Percentiles rank a stretch among this genome's conserved stretches.
These are phyloP conservation scores for Falco rusticolus DNA, from an alignment of 2,797 vertebrate species.

Conservation along the genomic window DNA sequence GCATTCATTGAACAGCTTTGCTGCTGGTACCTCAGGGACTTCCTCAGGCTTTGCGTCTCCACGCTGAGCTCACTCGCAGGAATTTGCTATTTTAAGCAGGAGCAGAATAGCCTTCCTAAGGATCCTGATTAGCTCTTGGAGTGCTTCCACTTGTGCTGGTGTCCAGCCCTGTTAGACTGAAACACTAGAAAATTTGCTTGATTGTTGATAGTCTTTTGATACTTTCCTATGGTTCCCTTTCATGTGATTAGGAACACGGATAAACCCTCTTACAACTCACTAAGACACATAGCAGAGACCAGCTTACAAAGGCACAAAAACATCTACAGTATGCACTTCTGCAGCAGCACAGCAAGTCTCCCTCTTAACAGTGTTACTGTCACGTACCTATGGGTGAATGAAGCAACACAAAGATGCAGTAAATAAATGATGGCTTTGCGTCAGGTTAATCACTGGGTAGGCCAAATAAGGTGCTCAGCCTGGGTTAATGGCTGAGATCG, in stretches of 20 bases:
- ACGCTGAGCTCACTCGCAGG: background rate
- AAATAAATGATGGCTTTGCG: background rate
- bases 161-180: background rate
- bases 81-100: background rate
- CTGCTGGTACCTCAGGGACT: background rate
- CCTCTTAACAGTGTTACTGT: background rate
- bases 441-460: conserved; percentile 1
- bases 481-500: background rate
- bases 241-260: background rate
- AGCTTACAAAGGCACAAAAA: background rate
- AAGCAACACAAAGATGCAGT: accelerated
- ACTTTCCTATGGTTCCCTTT: background rate
- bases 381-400: background rate
- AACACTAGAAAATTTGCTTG: background rate
- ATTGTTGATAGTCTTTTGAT: background rate
- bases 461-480: background rate
- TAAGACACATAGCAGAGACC: background rate
- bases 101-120: background rate
- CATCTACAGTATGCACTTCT: background rate
- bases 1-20: background rate
- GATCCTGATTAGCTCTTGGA: background rate
- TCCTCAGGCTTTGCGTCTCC: background rate
- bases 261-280: background rate
- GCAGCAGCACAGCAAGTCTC: background rate
- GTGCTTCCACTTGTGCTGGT: background rate